Base-by-base conservation (phyloP, 2,113 vertebrate species). In the Strix aluco region DNA sequence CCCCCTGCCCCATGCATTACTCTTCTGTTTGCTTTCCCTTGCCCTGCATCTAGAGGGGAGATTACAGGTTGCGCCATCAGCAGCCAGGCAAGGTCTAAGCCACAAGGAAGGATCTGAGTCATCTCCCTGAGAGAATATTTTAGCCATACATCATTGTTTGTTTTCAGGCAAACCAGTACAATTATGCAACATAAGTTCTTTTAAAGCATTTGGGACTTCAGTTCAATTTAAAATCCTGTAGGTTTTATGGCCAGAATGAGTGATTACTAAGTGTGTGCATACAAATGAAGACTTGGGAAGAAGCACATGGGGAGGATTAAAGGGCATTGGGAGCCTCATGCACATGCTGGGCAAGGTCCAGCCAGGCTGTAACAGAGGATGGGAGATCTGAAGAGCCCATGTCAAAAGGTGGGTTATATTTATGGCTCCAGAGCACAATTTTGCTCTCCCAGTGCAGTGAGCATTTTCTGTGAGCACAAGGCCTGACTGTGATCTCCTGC, bases 171-270 rank as follows among this genome's bases (percentile, higher is more conserved):
- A 97, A 97, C 90, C 74, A 82, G n/a, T 79, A 97, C 88, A 97
- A 98, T 98, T 98, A 98, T 96, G 97, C 97, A 98, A 97, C 97
- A 97, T 93, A 96, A 98, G 98, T 97, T 98, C 88, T 97, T 98
- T 96, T 94, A 97, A 97, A 97, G 97, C 97, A 96, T 98, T 97
- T 95, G 96, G 91, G 96, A 97, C 86, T 97, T 96, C 84, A 81
- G 92, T 97, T 95, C 97, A 97, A 97, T 98, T 98, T 98, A 96
- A 98, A 98, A 97, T 97, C 92, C 95, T 97, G 73, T 88, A 97
- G 92, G 93, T 89, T 98, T 98, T 97, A 98, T 94, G 97, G 92
- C 95, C 82, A 92, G 74, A 94, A 90, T 94, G 96, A 97, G 91
- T 38, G 69, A 96, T 96, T 95, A 95, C 96, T 84, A 95, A 97